Percentiles rank a stretch among this genome's conserved stretches.
phyloP scores from a whole-genome alignment of 1,140 invertebrate genomes.

The Aphis craccivora region DNA sequence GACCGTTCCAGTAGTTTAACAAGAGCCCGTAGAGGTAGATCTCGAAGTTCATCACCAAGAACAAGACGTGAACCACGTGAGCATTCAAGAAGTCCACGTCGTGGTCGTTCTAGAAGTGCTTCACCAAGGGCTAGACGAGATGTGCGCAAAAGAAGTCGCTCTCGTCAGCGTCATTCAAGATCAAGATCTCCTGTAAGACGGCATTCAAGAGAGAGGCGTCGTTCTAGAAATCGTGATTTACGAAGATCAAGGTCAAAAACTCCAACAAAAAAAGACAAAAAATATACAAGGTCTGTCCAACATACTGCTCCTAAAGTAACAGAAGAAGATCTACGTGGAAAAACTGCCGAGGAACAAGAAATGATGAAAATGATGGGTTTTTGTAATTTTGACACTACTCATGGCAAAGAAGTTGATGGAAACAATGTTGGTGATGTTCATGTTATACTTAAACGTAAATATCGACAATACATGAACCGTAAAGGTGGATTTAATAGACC shows the following conservation, averaged over 20 bases:
- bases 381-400: constrained; percentile 92
- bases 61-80: constrained; percentile 28
- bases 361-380: constrained; percentile 99
- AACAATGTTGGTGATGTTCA: constrained; percentile 93
- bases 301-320: constrained; percentile 52
- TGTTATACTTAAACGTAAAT: constrained; percentile 94
- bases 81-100: constrained; percentile 44
- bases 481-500: constrained; percentile 99
- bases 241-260: constrained; percentile 59
- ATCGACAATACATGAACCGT: constrained; percentile 99
- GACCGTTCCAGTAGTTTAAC: constrained; percentile 48
- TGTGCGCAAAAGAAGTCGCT: constrained; percentile 50
- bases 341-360: constrained; percentile 89
- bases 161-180: constrained; percentile 24
- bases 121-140: constrained; percentile 39
- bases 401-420: constrained; percentile 92
- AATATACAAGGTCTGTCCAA: not conserved
- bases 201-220: constrained; percentile 46
- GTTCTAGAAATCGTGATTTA: constrained; percentile 58
- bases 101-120: constrained; percentile 40
- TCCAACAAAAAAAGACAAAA: constrained; percentile 57
- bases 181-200: constrained; percentile 49
- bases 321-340: constrained; percentile 76
- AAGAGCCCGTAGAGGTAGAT: constrained; percentile 36
- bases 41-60: constrained; percentile 42